A percentile compares a stretch with the other conserved stretches of the same genome.
phyloP scores from a whole-genome alignment of 1,140 invertebrate species.

The Listronotus bonariensis region DNA sequence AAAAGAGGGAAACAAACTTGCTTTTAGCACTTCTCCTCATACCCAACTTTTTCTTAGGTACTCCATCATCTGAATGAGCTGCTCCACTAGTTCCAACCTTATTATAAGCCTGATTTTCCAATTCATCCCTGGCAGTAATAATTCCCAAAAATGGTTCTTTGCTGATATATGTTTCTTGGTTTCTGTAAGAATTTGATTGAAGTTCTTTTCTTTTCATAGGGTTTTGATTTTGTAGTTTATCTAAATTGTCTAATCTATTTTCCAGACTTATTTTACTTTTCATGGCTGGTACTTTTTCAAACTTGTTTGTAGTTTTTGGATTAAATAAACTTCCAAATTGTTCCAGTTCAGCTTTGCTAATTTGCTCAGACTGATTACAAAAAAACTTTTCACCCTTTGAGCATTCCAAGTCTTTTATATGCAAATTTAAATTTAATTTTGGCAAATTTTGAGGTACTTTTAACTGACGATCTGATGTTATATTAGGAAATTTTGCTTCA shows the following conservation, averaged over 20 bases:
- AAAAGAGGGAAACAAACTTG: slow-evolving; percentile 57
- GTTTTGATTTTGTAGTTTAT: slow-evolving; percentile 19
- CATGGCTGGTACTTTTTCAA: neutral
- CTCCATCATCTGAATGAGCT: slow-evolving; percentile 12
- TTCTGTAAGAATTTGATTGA: neutral
- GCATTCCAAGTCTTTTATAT: slow-evolving; percentile 32
- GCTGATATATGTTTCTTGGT: neutral
- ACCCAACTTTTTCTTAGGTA: slow-evolving; percentile 59
- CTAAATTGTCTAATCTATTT: slow-evolving; percentile 21
- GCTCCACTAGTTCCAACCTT: slow-evolving; percentile 14
- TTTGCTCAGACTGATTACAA: slow-evolving; percentile 27
- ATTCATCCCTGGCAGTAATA: slow-evolving; percentile 56
- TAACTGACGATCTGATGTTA: slow-evolving; percentile 13
- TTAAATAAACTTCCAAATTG: slow-evolving; percentile 21
- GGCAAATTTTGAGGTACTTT: slow-evolving; percentile 31
- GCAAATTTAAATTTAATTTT: slow-evolving; percentile 34
- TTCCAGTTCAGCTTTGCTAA: slow-evolving; percentile 21
- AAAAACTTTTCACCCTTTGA: slow-evolving; percentile 16
- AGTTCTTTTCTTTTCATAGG: neutral
- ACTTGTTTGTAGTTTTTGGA: neutral
- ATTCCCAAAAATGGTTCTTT: slow-evolving; percentile 10
- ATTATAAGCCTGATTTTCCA: slow-evolving; percentile 33
- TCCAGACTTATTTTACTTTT: slow-evolving; percentile 10
- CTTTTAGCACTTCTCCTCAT: slow-evolving; percentile 57
- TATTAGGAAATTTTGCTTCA: slow-evolving; percentile 15